phyloP scores from a whole-genome alignment of 2,113 vertebrate genomes.

The Phyllostomus discolor region DNA sequence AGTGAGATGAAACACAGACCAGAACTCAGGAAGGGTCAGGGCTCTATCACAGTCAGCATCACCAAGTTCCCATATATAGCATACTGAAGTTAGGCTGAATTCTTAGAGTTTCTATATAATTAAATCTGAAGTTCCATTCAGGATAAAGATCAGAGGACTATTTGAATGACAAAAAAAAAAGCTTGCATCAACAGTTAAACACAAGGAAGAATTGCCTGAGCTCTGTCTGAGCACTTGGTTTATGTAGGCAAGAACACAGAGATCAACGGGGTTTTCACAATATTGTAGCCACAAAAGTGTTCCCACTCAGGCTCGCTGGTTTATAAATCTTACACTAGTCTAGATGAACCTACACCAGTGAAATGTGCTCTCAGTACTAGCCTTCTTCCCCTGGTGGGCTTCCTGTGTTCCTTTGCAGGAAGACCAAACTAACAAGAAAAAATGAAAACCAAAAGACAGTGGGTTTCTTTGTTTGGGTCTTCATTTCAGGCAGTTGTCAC shows the following conservation, averaged over 20 bases:
- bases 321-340: neutral
- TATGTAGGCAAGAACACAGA: neutral
- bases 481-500: neutral
- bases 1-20: constrained; percentile 95
- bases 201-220: neutral
- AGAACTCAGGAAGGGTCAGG: constrained; percentile 90
- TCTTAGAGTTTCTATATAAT: no score
- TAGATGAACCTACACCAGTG: neutral
- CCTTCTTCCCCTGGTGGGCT: neutral
- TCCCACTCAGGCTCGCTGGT: neutral
- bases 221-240: neutral
- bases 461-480: neutral
- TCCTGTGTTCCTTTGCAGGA: neutral
- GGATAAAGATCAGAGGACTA: no score
- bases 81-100: no score
- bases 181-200: neutral
- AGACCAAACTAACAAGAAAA: neutral
- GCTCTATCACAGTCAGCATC: constrained; percentile 95
- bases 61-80: constrained; percentile 87
- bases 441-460: no score
- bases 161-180: neutral
- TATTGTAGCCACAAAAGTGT: neutral
- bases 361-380: neutral
- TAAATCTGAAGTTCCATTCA: no score
- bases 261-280: neutral